Conservation (phyloP, 2,888 invertebrate genomes). For the Philonicus albiceps region DNA sequence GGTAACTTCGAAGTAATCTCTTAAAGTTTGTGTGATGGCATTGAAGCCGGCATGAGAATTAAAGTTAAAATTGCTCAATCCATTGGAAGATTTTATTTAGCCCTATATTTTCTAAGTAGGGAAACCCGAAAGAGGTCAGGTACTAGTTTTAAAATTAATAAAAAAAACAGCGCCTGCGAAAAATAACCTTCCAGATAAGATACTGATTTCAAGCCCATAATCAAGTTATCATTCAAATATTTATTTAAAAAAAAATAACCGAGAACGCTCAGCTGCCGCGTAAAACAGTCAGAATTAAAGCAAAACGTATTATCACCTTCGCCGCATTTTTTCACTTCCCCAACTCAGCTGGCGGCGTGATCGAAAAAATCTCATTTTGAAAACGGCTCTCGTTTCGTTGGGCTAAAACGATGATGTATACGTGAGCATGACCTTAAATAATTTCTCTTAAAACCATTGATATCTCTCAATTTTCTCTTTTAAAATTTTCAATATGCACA, state of each 20-base stretch:
- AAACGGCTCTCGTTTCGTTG: neutral
- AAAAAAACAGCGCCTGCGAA: neutral
- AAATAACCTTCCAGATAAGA: neutral
- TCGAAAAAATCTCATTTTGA: neutral
- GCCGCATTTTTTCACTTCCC: neutral
- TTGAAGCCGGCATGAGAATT: neutral
- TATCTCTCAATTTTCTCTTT: neutral
- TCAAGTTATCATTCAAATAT: neutral
- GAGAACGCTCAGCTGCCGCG: neutral
- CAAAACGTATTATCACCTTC: neutral
- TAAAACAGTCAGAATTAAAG: neutral
- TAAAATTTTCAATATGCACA: neutral
- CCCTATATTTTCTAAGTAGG: neutral
- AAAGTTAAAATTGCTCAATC: neutral
- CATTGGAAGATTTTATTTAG: neutral
- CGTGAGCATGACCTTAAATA: neutral
- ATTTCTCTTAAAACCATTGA: neutral
- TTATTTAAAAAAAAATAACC: neutral
- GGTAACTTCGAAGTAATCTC: neutral
- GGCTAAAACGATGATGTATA: neutral
- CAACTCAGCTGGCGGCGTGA: neutral
- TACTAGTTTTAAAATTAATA: neutral
- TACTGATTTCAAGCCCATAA: too few relatives aligned
- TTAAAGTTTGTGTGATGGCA: neutral
- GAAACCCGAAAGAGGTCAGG: neutral